Evolutionary conservation across 2,797 vertebrate genomes (phyloP).

Genomic region (Premnoplex brunnescens): DNA sequence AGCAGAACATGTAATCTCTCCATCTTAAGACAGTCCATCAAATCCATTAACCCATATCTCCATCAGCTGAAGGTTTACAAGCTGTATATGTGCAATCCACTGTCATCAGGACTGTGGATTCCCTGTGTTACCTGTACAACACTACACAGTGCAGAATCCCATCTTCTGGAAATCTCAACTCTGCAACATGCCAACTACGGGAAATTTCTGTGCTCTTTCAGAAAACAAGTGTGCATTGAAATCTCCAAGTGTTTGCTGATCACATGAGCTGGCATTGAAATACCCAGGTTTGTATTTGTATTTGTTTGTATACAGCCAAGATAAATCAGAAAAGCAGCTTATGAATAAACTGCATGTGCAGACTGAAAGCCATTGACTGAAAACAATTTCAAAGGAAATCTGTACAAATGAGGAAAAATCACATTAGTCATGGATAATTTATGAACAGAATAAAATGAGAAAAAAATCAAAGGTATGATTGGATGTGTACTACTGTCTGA

Average conservation of each 20-base stretch:
- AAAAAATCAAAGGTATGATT: not conserved
- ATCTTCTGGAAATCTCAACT: not conserved
- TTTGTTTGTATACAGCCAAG: not conserved
- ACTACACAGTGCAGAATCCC: not conserved
- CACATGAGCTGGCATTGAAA: not conserved
- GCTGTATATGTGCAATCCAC: not conserved
- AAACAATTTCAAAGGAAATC: not conserved
- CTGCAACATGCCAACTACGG: fast-evolving
- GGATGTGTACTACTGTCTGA: not conserved
- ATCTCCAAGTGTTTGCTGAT: not conserved
- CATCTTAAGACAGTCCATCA: not conserved
- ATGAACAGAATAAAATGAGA: not conserved
- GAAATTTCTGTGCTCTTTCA: not conserved
- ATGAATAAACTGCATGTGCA: not conserved
- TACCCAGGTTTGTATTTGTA: not conserved
- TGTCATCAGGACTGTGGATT: not conserved
- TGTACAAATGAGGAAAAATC: not conserved
- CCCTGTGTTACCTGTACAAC: not conserved
- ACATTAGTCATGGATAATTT: not conserved
- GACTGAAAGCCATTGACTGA: not conserved
- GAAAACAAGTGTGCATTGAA: not conserved
- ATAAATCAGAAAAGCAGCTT: conserved; percentile 2
- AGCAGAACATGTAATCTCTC: not conserved
- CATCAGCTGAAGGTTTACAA: not conserved
- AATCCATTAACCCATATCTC: not conserved